Percentiles rank a stretch among this genome's conserved stretches.
Conservation (phyloP, 2,888 invertebrate genomes). For the Ephialtes manifestator region DNA sequence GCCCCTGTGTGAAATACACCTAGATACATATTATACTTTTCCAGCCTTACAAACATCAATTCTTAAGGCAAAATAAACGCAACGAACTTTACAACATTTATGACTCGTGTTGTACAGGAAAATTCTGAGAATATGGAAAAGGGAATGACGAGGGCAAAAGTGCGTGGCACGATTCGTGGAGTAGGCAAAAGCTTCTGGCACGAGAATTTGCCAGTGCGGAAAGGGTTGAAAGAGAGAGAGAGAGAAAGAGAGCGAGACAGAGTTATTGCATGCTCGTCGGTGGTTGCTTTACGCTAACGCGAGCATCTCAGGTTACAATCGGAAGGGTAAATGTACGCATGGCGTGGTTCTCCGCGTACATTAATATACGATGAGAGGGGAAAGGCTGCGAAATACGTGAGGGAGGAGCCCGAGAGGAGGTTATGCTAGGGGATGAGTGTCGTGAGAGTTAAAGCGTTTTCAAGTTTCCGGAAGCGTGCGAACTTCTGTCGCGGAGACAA, state of each 20-base stretch:
- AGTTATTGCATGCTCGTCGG: constrained; percentile 30
- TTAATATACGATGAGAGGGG: constrained; percentile 59
- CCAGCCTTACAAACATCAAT: constrained; percentile 12
- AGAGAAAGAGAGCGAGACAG: constrained; percentile 24
- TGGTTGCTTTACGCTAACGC: constrained; percentile 30
- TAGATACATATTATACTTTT: not conserved
- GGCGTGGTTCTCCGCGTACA: constrained; percentile 44
- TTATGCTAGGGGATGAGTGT: constrained; percentile 1
- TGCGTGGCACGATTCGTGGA: constrained; percentile 52
- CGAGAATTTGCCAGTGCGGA: constrained; percentile 45
- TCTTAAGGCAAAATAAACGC: constrained; percentile 34
- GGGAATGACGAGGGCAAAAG: constrained; percentile 43
- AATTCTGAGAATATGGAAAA: not conserved
- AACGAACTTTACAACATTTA: constrained; percentile 41
- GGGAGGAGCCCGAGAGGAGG: constrained; percentile 15
- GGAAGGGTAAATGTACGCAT: constrained; percentile 38
- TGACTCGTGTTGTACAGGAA: constrained; percentile 20
- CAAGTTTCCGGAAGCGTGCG: constrained; percentile 73
- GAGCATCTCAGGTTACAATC: constrained; percentile 46
- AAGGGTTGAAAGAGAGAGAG: too few relatives aligned
- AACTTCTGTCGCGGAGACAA: constrained; percentile 67
- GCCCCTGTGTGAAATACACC: not conserved
- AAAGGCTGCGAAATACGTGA: constrained; percentile 48
- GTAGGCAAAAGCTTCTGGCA: constrained; percentile 38
- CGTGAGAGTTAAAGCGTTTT: constrained; percentile 70